Base-by-base conservation (phyloP, 92 coral and sea anemone species). In the Ricordea florida region DNA sequence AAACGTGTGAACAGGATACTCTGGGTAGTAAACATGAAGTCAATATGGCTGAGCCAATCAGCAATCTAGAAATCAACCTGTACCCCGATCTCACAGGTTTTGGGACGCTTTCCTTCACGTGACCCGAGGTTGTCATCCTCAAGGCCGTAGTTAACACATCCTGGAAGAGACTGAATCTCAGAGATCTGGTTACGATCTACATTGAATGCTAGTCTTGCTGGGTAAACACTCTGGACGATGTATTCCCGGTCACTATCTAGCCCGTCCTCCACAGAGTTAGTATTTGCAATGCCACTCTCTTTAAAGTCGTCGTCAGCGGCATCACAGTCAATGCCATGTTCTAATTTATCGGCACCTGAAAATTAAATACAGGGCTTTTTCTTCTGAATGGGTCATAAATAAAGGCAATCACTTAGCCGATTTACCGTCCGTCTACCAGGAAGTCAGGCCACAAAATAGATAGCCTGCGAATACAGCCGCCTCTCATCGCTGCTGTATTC, bases 251-350 rank as follows among this genome's bases (percentile, higher is more conserved):
- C 50, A 38, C 72, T 41, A 58, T 51, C 79, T 11, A 29, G 23
- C 32, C 35, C 55, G 22, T 60, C 61, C 25, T 40, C 73, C 16
- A 23, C 80, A 8, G 27, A 40, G 13, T 28, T 18, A 20, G 14
- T 18, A 9, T 11, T 29, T 18, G 28, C n/a, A 16, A 44, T 13
- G 2, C 20, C 32, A 10, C 16, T 38, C 27, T 27, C 72, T 18
- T 10, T 9, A 20, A 11, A 3, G 14, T 65, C 52, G 10, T 68
- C 70, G 0, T 80, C 80, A 26, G 66, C 65, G 17, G 70, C 80
- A 1, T 75, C 51, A 48, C 50, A 57, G 57, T 80, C 75, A 3
- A 80, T 51, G 5, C 86, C 86, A 17, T 80, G 86, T 22, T 80
- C 86, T 10, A 71, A 65, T 72, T 53, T 80, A 30, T 80, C 86